A percentile compares a stretch with the other conserved stretches of the same genome.
Evolutionary conservation across 2,113 vertebrate genomes (phyloP).

Genomic region (Nothocercus nigrocapillus): DNA sequence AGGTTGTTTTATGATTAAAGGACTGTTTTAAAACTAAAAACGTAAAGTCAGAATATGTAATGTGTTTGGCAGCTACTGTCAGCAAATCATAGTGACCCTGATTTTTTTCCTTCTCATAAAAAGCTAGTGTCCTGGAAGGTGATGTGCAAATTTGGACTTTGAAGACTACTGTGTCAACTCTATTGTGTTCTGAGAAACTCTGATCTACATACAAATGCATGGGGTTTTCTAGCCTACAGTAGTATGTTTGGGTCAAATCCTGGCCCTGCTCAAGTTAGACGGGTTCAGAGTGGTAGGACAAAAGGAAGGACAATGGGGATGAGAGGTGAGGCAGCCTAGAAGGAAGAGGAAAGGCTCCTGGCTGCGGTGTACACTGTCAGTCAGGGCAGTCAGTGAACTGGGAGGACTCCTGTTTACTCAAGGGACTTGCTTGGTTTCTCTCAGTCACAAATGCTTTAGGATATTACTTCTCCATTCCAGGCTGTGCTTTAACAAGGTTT

Average conservation of each 20-base stretch:
- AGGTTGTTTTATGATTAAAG: neutral
- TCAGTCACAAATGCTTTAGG: neutral
- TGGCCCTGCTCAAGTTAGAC: neutral
- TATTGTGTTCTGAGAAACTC: neutral
- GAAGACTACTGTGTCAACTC: too few species aligned
- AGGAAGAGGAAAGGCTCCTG: neutral
- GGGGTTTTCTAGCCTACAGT: neutral
- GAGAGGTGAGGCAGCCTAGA: neutral
- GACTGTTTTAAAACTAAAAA: neutral
- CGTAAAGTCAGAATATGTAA: too few species aligned
- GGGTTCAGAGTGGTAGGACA: neutral
- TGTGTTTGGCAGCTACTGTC: neutral
- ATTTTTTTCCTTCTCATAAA: neutral
- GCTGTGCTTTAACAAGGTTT: neutral
- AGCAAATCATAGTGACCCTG: too few species aligned
- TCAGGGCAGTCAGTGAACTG: neutral
- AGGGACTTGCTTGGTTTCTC: neutral
- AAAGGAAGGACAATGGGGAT: neutral
- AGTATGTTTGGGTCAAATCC: neutral
- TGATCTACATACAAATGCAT: neutral
- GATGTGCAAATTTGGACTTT: neutral
- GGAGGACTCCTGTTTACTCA: neutral
- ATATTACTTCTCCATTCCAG: neutral
- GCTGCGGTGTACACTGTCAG: neutral
- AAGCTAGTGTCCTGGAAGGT: neutral